These are phyloP conservation scores for Stegophylla sp. DNA, from an alignment of 2,888 invertebrate genomes.

Conservation along the genomic window DNA sequence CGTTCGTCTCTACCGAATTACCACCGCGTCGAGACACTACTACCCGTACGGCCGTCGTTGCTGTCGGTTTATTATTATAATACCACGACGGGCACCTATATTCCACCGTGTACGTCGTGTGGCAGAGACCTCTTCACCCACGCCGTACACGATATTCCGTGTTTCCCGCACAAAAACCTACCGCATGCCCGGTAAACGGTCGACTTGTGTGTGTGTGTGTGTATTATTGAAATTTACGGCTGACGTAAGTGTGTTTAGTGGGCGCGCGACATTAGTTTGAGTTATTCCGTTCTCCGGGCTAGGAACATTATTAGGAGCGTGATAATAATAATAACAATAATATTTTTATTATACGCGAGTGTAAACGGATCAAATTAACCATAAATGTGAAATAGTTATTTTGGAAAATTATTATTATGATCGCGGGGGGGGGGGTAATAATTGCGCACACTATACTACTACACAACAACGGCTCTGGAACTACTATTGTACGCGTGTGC, in stretches of 20 bases:
- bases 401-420: slow-evolving; percentile 11
- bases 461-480: no score
- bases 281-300: background rate
- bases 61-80: no score
- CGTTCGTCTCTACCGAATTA: no score
- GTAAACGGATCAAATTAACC: slow-evolving; percentile 33
- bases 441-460: background rate
- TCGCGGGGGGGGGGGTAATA: slow-evolving; percentile 25
- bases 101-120: no score
- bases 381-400: slow-evolving; percentile 30
- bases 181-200: slow-evolving; percentile 26
- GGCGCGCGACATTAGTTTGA: slow-evolving; percentile 44
- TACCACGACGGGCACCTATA: no score
- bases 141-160: slow-evolving; percentile 4
- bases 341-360: background rate
- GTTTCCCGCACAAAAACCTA: background rate
- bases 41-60: no score
- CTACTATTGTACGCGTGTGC: background rate
- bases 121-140: slow-evolving; percentile 11
- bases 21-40: no score
- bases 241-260: background rate
- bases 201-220: background rate
- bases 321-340: no score
- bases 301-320: slow-evolving; percentile 11
- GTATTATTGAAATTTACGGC: slow-evolving; percentile 44